Conservation (phyloP, 1,140 invertebrate genomes). For the Drosophila pachea region DNA sequence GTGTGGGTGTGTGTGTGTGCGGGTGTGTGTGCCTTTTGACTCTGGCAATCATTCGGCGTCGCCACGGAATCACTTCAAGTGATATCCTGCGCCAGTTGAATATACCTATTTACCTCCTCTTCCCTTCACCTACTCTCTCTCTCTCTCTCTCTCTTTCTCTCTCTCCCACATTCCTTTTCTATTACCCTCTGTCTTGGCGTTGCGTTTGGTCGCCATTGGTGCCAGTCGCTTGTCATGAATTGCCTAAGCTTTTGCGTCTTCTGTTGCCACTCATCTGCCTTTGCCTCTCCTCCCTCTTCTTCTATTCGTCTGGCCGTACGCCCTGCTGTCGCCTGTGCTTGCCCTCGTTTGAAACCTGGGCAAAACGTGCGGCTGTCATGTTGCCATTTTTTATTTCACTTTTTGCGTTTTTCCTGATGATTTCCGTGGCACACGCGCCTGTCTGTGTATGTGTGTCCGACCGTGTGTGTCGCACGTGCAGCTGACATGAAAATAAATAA, state of each 20-base stretch:
- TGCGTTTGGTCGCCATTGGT: slow-evolving; percentile 25
- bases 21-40: slow-evolving; percentile 21
- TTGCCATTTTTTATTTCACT: slow-evolving; percentile 49
- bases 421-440: slow-evolving; percentile 26
- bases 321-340: slow-evolving; percentile 32
- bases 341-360: slow-evolving; percentile 45
- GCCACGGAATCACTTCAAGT: slow-evolving; percentile 11
- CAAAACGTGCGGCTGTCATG: slow-evolving; percentile 62
- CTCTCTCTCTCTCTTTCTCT: not conserved
- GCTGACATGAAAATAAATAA: slow-evolving; percentile 73
- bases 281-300: slow-evolving; percentile 9
- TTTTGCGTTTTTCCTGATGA: slow-evolving; percentile 44
- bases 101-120: not conserved
- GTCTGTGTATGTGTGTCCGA: not conserved
- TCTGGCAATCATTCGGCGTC: slow-evolving; percentile 28
- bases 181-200: not conserved
- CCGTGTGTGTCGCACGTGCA: slow-evolving; percentile 57
- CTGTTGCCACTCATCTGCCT: slow-evolving; percentile 20
- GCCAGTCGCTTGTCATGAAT: slow-evolving; percentile 46
- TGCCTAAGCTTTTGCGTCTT: slow-evolving; percentile 48
- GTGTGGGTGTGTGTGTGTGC: too few relatives aligned
- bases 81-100: slow-evolving; percentile 11
- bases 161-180: too few relatives aligned
- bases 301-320: slow-evolving; percentile 22
- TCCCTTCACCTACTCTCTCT: not conserved